Base-by-base conservation (phyloP, 2,113 vertebrate species). In the Malurus melanocephalus region DNA sequence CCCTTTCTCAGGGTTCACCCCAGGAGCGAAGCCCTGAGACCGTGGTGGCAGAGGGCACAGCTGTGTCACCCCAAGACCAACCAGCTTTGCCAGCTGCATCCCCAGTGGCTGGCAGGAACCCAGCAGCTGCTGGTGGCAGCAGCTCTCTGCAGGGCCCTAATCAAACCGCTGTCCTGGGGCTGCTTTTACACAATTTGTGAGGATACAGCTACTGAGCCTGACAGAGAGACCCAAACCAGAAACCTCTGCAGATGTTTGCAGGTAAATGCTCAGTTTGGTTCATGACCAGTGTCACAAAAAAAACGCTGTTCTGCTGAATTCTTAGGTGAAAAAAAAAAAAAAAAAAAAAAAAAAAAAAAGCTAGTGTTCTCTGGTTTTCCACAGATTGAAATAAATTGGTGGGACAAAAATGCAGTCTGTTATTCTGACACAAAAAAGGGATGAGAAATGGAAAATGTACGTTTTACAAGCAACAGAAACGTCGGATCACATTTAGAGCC, bases 1-100 rank as follows among this genome's bases (percentile, higher is more conserved):
- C 45, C 80, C 74, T 93, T 80, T 85, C 53, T 92, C 85, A 95
- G 80, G 90, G 93, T 92, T 96, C 92, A 93, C 69, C 23, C 56
- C 5, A 1, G 48, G 68, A 93, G 66, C 1, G 1, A 85, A 87
- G 71, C 38, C 28, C 28, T 1, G 2, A 7, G 4, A 48, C 30
- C 16, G 1, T 9, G 2, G 53, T 1, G 5, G 68, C 3, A 11
- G 57, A 71, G 20, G 21, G 55, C 46, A 62, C 1, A 2, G 71
- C 30, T 49, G 35, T 42, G 59, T 85, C 57, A 92, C 12, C 11
- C 5, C 0, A 1, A 19, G 51, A 67, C 15, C 22, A 4, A 7
- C 11, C 28, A 62, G 26, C 2, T 3, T 32, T 20, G 65, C 60
- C 4, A 0, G 51, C 24, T 7, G 2, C n/a, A 33, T 48, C 8